A percentile compares a stretch with the other conserved stretches of the same genome.
These are phyloP conservation scores for Notamacropus eugenii DNA, from an alignment of 2,797 vertebrate species.

Conservation along the genomic window DNA sequence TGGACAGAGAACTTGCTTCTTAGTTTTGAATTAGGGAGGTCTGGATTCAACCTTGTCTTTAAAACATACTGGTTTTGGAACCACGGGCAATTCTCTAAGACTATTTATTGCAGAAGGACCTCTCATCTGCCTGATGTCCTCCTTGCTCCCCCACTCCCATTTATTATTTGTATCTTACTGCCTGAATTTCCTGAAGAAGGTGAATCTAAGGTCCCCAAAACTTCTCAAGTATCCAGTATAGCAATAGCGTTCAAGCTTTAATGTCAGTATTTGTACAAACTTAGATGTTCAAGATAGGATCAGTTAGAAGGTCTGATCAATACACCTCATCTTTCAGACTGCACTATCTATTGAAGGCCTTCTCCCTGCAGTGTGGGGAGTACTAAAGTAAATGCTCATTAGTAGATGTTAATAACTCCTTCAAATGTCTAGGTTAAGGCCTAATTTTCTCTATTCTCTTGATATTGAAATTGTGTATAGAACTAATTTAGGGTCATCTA, in stretches of 20 bases:
- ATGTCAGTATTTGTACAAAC: constrained; percentile 26
- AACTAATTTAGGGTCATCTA: neutral
- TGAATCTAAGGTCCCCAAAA: neutral
- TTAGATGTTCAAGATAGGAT: constrained; percentile 17
- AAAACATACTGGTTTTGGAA: neutral
- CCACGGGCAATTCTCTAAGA: neutral
- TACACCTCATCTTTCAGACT: neutral
- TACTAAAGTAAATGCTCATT: neutral
- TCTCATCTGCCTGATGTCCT: constrained; percentile 21
- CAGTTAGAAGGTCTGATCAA: constrained; percentile 18
- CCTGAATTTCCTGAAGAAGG: neutral
- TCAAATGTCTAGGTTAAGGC: neutral
- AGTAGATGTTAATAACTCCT: neutral
- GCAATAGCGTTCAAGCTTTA: constrained; percentile 16
- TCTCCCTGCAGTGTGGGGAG: neutral
- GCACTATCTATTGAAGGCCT: neutral
- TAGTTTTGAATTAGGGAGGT: neutral
- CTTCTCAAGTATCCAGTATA: neutral
- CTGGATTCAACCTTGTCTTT: neutral
- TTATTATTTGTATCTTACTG: neutral
- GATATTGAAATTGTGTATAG: neutral
- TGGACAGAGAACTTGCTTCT: neutral
- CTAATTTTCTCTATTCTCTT: constrained; percentile 16
- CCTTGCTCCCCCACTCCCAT: neutral
- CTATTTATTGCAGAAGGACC: neutral